Evolutionary conservation across 2,113 vertebrate species (phyloP).

Genomic region (Lamprotornis superbus): DNA sequence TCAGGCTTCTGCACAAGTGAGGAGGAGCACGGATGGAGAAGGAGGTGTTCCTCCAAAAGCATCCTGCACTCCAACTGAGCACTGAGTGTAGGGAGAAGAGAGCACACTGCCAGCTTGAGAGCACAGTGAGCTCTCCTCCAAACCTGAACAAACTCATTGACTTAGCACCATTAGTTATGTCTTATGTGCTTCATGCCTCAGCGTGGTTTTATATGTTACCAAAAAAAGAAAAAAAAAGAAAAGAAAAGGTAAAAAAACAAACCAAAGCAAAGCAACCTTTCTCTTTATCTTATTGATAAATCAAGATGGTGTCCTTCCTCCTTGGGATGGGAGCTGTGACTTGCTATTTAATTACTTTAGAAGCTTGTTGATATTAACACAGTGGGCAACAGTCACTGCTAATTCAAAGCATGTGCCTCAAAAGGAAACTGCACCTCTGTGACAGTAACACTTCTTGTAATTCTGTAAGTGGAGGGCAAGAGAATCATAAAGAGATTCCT

Average conservation of each 20-base stretch:
- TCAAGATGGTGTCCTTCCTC: neutral
- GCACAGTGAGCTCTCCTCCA: neutral
- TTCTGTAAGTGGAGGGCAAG: neutral
- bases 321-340: neutral
- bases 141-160: neutral
- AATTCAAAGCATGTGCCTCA: neutral
- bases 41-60: neutral
- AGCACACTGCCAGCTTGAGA: neutral
- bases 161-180: neutral
- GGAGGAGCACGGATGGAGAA: neutral
- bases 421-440: neutral
- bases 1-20: neutral
- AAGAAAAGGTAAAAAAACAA: neutral
- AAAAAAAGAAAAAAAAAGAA: neutral
- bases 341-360: neutral
- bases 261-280: neutral
- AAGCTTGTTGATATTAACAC: neutral
- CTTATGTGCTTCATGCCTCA: fast-evolving
- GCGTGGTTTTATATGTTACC: fast-evolving
- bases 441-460: neutral
- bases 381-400: neutral
- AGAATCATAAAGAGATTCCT: neutral
- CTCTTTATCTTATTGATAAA: neutral
- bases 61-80: neutral
- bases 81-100: neutral